Conservation (phyloP, 2,797 vertebrate species). For the Allobates femoralis region DNA sequence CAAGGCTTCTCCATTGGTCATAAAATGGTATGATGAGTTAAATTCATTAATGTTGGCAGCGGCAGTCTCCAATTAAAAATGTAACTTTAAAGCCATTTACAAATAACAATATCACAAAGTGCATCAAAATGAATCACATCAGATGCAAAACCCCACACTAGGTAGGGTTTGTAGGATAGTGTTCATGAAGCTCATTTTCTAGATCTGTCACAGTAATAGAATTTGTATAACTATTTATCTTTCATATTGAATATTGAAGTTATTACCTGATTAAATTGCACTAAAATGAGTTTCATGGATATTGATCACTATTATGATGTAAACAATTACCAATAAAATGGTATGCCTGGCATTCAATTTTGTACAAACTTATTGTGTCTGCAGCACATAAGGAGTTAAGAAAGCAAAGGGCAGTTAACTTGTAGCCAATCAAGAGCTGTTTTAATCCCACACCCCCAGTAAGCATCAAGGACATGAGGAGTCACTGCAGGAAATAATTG, state of each 20-base stretch:
- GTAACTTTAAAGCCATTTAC: no score
- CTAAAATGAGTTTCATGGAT: no score
- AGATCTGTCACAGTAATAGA: slow-evolving; percentile 1
- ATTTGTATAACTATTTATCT: background rate
- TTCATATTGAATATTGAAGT: background rate
- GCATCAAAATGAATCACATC: no score
- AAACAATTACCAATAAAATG: background rate
- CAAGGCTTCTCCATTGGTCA: no score
- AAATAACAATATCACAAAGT: no score
- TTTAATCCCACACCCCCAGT: slow-evolving; percentile 30
- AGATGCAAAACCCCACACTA: background rate
- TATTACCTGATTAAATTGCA: no score
- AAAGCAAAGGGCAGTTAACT: background rate
- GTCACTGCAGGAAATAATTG: background rate
- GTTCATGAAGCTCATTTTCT: background rate
- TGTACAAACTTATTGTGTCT: background rate
- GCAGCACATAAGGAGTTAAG: slow-evolving; percentile 18
- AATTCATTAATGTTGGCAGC: no score
- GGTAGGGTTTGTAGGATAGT: no score
- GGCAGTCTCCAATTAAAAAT: no score
- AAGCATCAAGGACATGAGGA: slow-evolving; percentile 42
- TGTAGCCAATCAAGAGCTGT: slow-evolving; percentile 31
- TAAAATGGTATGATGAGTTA: no score
- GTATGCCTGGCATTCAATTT: no score
- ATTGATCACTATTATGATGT: no score